Percentiles rank a stretch among this genome's conserved stretches.
These are phyloP conservation scores for Thrips palmi DNA, from an alignment of 1,140 invertebrate species.

Conservation along the genomic window DNA sequence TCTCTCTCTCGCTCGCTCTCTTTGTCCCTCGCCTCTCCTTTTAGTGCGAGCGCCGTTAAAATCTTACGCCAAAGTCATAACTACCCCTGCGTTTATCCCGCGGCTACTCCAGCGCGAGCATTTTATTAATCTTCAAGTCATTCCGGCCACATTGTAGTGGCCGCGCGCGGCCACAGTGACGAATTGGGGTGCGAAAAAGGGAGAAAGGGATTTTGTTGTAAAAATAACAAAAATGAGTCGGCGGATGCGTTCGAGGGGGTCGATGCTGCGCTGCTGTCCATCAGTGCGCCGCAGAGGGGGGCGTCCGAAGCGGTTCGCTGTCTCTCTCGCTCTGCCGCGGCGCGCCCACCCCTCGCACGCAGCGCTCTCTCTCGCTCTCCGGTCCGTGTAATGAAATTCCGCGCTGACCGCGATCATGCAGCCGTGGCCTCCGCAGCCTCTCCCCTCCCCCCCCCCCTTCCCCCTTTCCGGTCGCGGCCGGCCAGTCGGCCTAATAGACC, in stretches of 20 bases:
- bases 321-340: neutral
- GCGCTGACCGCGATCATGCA: too few species aligned
- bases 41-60: neutral
- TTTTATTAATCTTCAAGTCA: constrained; percentile 1
- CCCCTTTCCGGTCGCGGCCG: too few species aligned
- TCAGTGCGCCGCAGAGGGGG: neutral
- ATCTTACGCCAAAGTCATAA: neutral
- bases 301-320: neutral
- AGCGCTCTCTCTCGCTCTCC: too few species aligned
- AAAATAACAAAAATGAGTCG: too few species aligned
- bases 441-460: too few species aligned
- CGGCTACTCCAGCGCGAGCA: neutral
- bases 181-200: neutral
- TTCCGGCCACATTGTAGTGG: neutral
- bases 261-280: neutral
- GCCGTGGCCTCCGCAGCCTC: too few species aligned
- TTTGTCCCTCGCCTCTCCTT: neutral
- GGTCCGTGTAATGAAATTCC: too few species aligned
- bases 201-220: too few species aligned
- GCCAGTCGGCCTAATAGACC: too few species aligned
- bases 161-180: neutral
- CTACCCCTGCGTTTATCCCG: neutral
- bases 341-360: too few species aligned
- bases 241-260: neutral
- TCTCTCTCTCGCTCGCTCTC: constrained; percentile 5